Conservation (phyloP, 2,113 vertebrate species). For the Pterocles orientalis region DNA sequence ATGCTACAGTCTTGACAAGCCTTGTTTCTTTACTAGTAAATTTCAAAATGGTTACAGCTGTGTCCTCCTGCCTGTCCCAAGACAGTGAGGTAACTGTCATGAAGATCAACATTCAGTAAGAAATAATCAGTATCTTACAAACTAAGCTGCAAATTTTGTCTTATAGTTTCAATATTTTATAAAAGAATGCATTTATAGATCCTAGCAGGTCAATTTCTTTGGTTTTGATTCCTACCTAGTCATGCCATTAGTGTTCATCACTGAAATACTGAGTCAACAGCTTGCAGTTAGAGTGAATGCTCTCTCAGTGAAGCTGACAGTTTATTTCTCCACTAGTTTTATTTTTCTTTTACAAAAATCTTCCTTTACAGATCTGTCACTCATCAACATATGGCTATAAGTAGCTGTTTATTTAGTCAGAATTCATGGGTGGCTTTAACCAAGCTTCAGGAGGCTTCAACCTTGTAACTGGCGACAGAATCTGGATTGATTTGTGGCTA, state of each 20-base stretch:
- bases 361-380: background rate
- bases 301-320: background rate
- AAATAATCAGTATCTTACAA: background rate
- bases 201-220: background rate
- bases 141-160: background rate
- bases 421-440: background rate
- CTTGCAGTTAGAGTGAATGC: background rate
- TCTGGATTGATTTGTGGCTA: background rate
- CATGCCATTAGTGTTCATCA: background rate
- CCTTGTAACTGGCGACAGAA: background rate
- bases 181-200: background rate
- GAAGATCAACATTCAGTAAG: background rate
- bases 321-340: background rate
- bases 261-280: background rate
- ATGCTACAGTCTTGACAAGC: background rate
- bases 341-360: background rate
- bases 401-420: background rate
- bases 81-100: background rate
- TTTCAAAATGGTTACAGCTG: background rate
- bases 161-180: background rate
- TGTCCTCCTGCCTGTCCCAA: background rate
- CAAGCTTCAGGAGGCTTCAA: background rate
- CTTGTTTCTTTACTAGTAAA: background rate
- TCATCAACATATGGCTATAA: background rate
- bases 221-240: background rate